phyloP scores from a whole-genome alignment of 1,140 invertebrate genomes.

The Sipha flava region DNA sequence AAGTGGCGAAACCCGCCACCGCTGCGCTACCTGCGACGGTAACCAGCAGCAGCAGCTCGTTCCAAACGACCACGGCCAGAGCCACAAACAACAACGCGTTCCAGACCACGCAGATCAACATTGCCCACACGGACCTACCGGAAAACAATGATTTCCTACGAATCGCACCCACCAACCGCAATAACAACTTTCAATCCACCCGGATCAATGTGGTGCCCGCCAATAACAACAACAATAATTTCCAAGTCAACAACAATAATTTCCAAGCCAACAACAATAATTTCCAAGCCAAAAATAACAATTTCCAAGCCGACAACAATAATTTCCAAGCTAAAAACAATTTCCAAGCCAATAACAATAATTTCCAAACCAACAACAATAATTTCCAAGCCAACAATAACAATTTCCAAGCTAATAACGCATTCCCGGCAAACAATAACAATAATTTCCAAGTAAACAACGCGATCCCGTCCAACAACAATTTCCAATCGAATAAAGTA shows the following conservation, averaged over 20 bases:
- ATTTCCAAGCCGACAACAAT: too few relatives aligned
- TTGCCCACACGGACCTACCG: not conserved
- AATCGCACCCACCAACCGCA: not conserved
- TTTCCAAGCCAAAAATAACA: too few relatives aligned
- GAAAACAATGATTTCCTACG: not conserved
- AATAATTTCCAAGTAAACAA: too few relatives aligned
- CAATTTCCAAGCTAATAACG: slow-evolving; percentile 38
- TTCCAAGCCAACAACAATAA: too few relatives aligned
- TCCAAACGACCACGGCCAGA: slow-evolving; percentile 37
- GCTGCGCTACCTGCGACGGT: not conserved
- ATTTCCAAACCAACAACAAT: too few relatives aligned
- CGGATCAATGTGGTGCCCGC: not conserved
- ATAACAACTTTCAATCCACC: not conserved
- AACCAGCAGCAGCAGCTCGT: not conserved
- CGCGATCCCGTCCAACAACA: too few relatives aligned
- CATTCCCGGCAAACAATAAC: too few relatives aligned
- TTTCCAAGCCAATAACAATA: too few relatives aligned
- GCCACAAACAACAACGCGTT: slow-evolving; percentile 42
- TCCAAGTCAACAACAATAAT: too few relatives aligned
- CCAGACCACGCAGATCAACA: slow-evolving; percentile 38
- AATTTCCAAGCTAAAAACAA: too few relatives aligned
- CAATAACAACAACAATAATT: not conserved
- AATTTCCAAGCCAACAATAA: slow-evolving; percentile 36
- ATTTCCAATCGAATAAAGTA: not conserved
- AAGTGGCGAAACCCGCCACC: not conserved